Evolutionary conservation across 2,113 vertebrate species (phyloP), one percentile per base, ranked within the genome.

Genomic region (Gallinago undulata): DNA sequence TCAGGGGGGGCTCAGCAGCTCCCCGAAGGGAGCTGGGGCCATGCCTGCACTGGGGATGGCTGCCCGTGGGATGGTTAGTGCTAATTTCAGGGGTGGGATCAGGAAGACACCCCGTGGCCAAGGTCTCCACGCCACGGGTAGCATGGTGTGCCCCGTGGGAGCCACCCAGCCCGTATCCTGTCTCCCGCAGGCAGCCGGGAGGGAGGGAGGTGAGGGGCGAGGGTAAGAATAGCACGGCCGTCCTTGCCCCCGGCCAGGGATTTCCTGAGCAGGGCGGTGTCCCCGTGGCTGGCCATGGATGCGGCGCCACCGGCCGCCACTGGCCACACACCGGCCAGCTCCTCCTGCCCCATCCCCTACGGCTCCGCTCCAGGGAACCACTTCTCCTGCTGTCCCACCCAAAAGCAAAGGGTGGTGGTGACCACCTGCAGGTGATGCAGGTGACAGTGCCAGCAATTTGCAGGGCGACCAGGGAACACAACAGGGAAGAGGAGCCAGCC

Each of bases 381-480:
- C 53, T 10, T 6, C 50, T 33, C 24, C 67, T 67, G 11, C 33
- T 3, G 47, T 1, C 7, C 33, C 59, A 0, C 2, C 37, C 59
- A 1, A 6, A 31, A 11, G 13, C 28, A 6, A 28, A 77, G 17
- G 25, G 43, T 10, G n/a, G 19, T 19, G 12, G 25, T 1, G 10
- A 53, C 7, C 45, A 2, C 48, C 75, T 33, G 68, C 93, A 35
- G 74, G 47, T 70, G 23, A 25, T 51, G 23, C 56, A 33, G 8
- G 45, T 17, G 73, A 10, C 55, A 3, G 11, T 3, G 15, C 48
- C 48, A 21, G 41, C 37, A 8, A 0, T 7, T 13, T 0, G 1
- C 4, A 18, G 43, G 6, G 21, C 0, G 33, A 51, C 23, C 63
- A 9, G 45, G 63, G 57, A n/a, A 0, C 2, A 0, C 1, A 0